Evolutionary conservation across 1,140 invertebrate genomes (phyloP).

Genomic region (Anadara kagoshimensis): DNA sequence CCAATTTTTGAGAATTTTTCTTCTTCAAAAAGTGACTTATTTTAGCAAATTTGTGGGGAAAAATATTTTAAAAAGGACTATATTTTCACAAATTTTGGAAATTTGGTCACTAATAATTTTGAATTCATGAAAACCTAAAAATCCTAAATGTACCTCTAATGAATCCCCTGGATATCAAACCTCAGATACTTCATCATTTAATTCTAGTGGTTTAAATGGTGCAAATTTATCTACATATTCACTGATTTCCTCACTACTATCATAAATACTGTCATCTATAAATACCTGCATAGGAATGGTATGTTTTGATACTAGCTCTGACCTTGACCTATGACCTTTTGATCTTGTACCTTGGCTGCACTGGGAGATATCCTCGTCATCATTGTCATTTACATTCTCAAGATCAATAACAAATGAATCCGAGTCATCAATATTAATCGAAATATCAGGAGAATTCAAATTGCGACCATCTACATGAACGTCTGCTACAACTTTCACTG

Average conservation of each 20-base stretch:
- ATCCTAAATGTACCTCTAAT: too few species aligned
- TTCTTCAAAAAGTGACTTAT: too few species aligned
- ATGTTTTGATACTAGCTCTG: slow-evolving; percentile 21
- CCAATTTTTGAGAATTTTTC: too few species aligned
- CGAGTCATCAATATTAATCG: slow-evolving; percentile 28
- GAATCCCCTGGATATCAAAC: too few species aligned
- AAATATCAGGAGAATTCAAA: slow-evolving; percentile 4
- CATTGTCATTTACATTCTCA: slow-evolving; percentile 21
- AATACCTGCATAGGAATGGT: slow-evolving; percentile 40
- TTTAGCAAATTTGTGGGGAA: too few species aligned
- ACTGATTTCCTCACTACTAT: slow-evolving; percentile 35
- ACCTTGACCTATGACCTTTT: background rate
- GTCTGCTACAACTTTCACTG: slow-evolving; percentile 24
- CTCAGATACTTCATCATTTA: too few species aligned
- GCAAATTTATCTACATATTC: too few species aligned
- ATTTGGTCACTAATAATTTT: too few species aligned
- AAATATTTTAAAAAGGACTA: too few species aligned
- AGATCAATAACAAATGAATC: slow-evolving; percentile 41
- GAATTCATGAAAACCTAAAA: too few species aligned
- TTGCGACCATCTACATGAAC: slow-evolving; percentile 15
- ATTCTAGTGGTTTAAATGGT: too few species aligned
- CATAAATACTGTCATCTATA: slow-evolving; percentile 41
- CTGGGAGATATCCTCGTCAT: background rate
- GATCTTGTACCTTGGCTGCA: slow-evolving; percentile 2
- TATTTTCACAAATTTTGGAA: too few species aligned